phyloP scores from a whole-genome alignment of 2,797 vertebrate species.

The Sebastolobus altivelis region DNA sequence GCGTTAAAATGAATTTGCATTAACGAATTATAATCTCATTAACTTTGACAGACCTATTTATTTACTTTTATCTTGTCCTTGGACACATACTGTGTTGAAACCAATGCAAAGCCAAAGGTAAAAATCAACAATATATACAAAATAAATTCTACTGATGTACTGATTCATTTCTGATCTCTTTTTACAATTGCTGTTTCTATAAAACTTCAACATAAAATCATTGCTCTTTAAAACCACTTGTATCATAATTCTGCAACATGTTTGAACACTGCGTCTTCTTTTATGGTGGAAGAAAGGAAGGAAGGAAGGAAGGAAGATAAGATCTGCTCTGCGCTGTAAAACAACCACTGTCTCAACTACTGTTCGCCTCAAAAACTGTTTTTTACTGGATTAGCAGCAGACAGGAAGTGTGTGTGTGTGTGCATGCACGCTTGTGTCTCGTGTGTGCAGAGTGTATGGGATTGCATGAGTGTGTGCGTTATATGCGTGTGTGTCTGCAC shows the following conservation, averaged over 20 bases:
- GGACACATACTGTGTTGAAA: neutral
- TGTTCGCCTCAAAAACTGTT: slow-evolving; percentile 3
- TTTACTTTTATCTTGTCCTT: neutral
- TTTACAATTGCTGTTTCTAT: neutral
- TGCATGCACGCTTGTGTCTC: neutral
- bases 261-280: neutral
- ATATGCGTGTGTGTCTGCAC: slow-evolving; percentile 40
- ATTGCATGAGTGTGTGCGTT: slow-evolving; percentile 10
- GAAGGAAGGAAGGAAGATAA: neutral
- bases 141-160: neutral
- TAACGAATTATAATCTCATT: neutral
- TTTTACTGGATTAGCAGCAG: slow-evolving; percentile 55
- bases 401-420: slow-evolving; percentile 80
- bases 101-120: neutral
- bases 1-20: too few species aligned
- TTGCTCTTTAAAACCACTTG: neutral
- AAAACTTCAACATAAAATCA: neutral
- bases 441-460: slow-evolving; percentile 48
- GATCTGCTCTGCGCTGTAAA: neutral
- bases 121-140: neutral
- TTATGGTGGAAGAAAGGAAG: neutral
- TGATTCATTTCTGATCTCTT: neutral
- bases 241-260: neutral
- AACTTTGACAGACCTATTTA: neutral
- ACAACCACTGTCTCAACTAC: slow-evolving; percentile 13